Base-by-base conservation (phyloP, 2,797 vertebrate species). In the Arrhamphus sclerolepis region DNA sequence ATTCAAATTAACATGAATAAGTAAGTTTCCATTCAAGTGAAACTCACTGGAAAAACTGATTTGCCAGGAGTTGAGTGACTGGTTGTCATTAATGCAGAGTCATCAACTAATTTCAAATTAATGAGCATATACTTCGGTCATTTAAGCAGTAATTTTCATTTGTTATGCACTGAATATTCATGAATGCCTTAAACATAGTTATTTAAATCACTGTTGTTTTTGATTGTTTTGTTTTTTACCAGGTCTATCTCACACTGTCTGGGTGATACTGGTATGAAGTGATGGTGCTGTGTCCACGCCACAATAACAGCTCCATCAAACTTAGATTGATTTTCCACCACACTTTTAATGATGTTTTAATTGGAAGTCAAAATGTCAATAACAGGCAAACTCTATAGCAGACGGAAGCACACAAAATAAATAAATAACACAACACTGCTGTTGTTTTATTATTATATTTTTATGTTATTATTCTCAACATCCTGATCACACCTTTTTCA, bases 311-410 rank as follows among this genome's bases (percentile, higher is more conserved):
- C 94, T 93, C 93, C 93, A 94, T 93, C 90, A 92, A 92, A 94
- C 96, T 94, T 93, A 80, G 11, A 97, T 96, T 95, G 95, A 97
- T 97, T 97, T 97, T 94, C 88, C 92, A 92, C 91, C 92, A 85
- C 88, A 90, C 92, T 92, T 95, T 93, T 93, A 92, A 92, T 92
- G 92, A 93, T 93, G 92, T 75, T 93, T 94, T 78, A 82, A 75
- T 75, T 84, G 71, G 63, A 81, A 82, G 64, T 62, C 73, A 93
- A 93, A 93, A 94, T 94, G 92, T 94, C 95, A 93, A 94, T 93
- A 78, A 89, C 90, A n/a, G n/a, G n/a, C n/a, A n/a, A n/a, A n/a
- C n/a, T n/a, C n/a, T n/a, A n/a, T n/a, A n/a, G n/a, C n/a, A 91
- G 92, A 93, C 60, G 90, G 91, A 94, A 92, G 92, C 93, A 93